Percentiles rank a stretch among this genome's conserved stretches.
Conservation (phyloP, 1,140 invertebrate genomes). For the Monochamus saltuarius region DNA sequence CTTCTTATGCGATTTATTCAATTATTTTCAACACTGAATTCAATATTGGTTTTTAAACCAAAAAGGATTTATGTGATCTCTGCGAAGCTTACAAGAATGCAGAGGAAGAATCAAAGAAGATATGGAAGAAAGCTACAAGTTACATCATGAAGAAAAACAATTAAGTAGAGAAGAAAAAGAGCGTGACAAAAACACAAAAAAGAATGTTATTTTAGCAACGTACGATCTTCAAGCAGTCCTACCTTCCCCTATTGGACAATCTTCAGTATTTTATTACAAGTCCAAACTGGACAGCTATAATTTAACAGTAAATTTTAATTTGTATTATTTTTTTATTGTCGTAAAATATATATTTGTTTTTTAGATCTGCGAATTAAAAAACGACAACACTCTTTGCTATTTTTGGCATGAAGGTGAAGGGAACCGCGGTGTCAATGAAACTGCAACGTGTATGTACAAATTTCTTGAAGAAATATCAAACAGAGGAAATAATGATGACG, state of each 20-base stretch:
- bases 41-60: slow-evolving; percentile 18
- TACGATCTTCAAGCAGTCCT: slow-evolving; percentile 44
- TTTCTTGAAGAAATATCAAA: slow-evolving; percentile 23
- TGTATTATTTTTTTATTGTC: no score
- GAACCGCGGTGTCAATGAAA: slow-evolving; percentile 51
- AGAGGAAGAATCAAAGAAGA: slow-evolving; percentile 23
- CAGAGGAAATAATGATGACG: neutral
- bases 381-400: slow-evolving; percentile 38
- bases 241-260: slow-evolving; percentile 23
- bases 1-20: slow-evolving; percentile 7
- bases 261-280: slow-evolving; percentile 48
- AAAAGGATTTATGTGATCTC: slow-evolving; percentile 38
- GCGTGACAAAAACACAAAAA: slow-evolving; percentile 30
- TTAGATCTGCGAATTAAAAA: slow-evolving; percentile 37
- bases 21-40: slow-evolving; percentile 25
- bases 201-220: slow-evolving; percentile 30
- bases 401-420: slow-evolving; percentile 53
- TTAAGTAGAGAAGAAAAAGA: slow-evolving; percentile 36
- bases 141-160: slow-evolving; percentile 38
- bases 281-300: slow-evolving; percentile 52
- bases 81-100: slow-evolving; percentile 38
- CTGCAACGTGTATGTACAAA: slow-evolving; percentile 36
- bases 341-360: no score
- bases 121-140: slow-evolving; percentile 26
- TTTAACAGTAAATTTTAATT: slow-evolving; percentile 43